Conservation (phyloP, 2,113 vertebrate species). For the Hippolais icterina region DNA sequence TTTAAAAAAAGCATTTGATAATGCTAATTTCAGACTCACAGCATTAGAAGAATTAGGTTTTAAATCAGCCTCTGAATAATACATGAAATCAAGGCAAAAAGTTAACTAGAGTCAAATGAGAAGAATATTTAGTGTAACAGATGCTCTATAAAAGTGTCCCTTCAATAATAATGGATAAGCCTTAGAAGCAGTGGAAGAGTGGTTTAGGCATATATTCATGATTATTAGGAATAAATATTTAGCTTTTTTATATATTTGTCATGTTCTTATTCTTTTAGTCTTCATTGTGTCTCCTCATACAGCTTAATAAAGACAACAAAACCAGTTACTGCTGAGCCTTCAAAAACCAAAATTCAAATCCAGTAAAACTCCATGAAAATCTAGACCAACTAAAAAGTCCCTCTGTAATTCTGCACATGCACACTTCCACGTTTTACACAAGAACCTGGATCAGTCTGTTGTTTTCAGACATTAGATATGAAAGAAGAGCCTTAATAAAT, state of each 20-base stretch:
- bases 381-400: not conserved
- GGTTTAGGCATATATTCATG: not conserved
- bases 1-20: not conserved
- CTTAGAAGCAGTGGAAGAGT: not conserved
- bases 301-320: not conserved
- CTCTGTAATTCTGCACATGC: not conserved
- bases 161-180: not conserved
- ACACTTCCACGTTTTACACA: not conserved
- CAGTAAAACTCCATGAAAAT: not conserved
- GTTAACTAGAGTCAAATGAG: not conserved
- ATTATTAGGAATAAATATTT: not conserved
- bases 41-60: not conserved
- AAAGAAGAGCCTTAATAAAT: not conserved
- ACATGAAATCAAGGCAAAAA: not conserved
- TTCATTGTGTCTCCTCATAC: not conserved
- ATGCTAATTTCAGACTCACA: not conserved
- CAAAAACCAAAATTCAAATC: not conserved
- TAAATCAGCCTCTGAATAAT: not conserved
- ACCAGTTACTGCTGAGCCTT: not conserved
- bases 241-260: not conserved
- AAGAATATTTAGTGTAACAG: not conserved
- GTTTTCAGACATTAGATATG: not conserved
- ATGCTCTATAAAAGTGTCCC: not conserved
- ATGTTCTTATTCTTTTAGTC: not conserved
- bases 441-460: not conserved